Conservation (phyloP, 2,113 vertebrate species). For the Rhea pennata region DNA sequence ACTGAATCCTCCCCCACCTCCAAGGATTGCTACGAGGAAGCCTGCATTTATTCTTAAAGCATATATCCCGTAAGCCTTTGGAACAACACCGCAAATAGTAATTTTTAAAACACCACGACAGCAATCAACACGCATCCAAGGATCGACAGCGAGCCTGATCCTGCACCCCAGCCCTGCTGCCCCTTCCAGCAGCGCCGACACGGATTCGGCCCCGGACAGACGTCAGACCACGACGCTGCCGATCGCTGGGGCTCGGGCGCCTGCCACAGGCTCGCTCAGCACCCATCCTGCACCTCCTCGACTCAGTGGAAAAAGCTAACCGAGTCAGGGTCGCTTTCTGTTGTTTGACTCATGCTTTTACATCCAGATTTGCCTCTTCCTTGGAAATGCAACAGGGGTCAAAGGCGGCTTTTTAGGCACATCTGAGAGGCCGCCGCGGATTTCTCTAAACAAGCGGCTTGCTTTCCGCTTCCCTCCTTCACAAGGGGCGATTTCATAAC, state of each 20-base stretch:
- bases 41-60: neutral
- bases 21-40: neutral
- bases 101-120: neutral
- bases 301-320: constrained; percentile 46
- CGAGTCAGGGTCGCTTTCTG: neutral
- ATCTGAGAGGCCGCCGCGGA: constrained; percentile 46
- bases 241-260: neutral
- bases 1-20: neutral
- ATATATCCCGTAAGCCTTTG: neutral
- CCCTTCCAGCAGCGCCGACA: neutral
- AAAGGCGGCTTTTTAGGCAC: constrained; percentile 63
- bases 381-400: constrained; percentile 64
- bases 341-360: constrained; percentile 23
- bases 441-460: constrained; percentile 58
- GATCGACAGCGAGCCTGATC: neutral
- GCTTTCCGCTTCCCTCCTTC: constrained; percentile 70
- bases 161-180: neutral
- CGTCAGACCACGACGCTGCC: neutral
- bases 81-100: neutral
- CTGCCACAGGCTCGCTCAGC: neutral
- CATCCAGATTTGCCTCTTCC: constrained; percentile 50
- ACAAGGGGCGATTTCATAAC: constrained; percentile 71
- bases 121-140: neutral
- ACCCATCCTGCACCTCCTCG: neutral
- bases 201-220: neutral